Evolutionary conservation across 2,797 vertebrate species (phyloP).

Genomic region (Etheostoma nigrum): DNA sequence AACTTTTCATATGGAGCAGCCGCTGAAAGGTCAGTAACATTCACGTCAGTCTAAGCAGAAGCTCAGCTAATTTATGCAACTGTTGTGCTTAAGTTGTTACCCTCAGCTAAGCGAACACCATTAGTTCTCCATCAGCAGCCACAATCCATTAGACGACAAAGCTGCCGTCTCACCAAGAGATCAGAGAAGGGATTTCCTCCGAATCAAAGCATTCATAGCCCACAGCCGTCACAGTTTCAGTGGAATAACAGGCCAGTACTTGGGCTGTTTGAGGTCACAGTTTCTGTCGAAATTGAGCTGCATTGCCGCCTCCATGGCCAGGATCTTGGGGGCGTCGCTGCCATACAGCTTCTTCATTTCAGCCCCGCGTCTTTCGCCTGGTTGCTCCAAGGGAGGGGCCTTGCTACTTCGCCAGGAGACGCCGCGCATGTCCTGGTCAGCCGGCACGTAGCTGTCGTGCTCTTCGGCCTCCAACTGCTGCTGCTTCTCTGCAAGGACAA

Average conservation of each 20-base stretch:
- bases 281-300: constrained; percentile 89
- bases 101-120: neutral
- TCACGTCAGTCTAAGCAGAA: neutral
- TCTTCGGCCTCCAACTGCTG: constrained; percentile 90
- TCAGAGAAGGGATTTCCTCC: neutral
- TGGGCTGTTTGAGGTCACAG: constrained; percentile 94
- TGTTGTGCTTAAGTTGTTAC: constrained; percentile 30
- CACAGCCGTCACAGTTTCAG: constrained; percentile 86
- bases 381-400: constrained; percentile 87
- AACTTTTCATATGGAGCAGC: constrained; percentile 9
- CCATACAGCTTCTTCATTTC: constrained; percentile 95
- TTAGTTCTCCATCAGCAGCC: constrained; percentile 30
- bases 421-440: constrained; percentile 88
- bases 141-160: constrained; percentile 7
- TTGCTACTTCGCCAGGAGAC: constrained; percentile 69
- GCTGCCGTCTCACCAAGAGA: neutral
- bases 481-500: constrained; percentile 86
- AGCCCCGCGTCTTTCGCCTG: constrained; percentile 87
- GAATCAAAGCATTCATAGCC: neutral
- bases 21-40: constrained; percentile 31
- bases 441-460: constrained; percentile 83
- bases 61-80: constrained; percentile 26
- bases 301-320: constrained; percentile 92
- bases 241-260: constrained; percentile 96
- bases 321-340: constrained; percentile 88